Base-by-base conservation (phyloP, 2,797 vertebrate genomes). In the Xenops minutus region DNA sequence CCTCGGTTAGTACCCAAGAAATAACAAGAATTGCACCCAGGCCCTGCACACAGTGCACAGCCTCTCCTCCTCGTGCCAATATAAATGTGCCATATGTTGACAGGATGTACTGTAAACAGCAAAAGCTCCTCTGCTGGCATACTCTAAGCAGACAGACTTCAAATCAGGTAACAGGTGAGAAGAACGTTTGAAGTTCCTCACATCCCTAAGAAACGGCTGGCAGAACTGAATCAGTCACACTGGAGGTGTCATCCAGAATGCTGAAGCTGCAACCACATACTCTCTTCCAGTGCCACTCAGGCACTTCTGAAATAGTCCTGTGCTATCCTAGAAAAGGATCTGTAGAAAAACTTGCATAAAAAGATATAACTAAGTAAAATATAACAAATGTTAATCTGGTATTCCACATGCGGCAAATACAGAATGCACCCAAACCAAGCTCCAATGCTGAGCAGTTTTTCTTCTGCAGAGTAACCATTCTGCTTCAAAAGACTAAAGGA, bases 111-210 rank as follows among this genome's bases (percentile, higher is more conserved):
- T 4, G 2, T 34, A 43, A 77, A 46, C 41, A 89, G 24, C 20
- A 21, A 63, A 75, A 92, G 14, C 7, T 62, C 20, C 27, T 84
- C 69, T 66, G 41, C 26, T 58, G 76, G 36, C n/a, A 74, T 37
- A 55, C 39, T 18, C 26, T n/a, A 62, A 34, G 23, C 1, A 49
- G 56, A 80, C 9, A 73, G 49, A 36, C 37, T 68, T 76, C 9
- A 32, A 48, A 91, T 69, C 20, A 73, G 16, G 20, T 63, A 77
- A 85, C 24, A 62, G 19, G 14, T 16, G 26, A 71, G n/a, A 89
- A 79, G 34, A 80, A 55, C 0, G 0, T 34, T 19, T 56, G 32
- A 72, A 3, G 0, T 30, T 73, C 41, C 46, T 73, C 58, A 58
- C 1, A 7, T 3, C 32, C 41, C 15, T 58, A 27, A 55, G 24